Base-by-base conservation (phyloP, 1,140 invertebrate species). In the Thrips palmi region DNA sequence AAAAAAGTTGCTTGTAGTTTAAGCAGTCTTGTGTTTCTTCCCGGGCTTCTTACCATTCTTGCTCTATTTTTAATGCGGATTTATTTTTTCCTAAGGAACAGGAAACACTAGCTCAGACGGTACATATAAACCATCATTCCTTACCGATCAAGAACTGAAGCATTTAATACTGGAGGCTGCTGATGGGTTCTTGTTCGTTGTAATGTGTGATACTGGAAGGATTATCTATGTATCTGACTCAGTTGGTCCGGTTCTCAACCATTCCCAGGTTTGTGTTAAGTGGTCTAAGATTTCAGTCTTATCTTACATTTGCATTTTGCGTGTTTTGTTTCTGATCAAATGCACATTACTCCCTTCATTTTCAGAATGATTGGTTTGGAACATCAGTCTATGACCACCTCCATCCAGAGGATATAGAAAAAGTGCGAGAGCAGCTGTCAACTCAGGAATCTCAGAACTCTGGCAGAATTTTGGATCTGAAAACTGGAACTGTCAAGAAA, bases 191-290 rank as follows among this genome's bases (percentile, higher is more conserved):
- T 67, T 99, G 17, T 99, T 98, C 61, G 94, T 99, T 6, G 86
- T 97, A 0, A 87, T 88, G 46, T 99, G 94, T 65, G 94, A 98
- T 56, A 87, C 85, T 14, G 94, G 92, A 1, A 68, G 88, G 47
- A 77, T 99, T 31, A 91, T 98, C 47, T 99, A 98, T 54, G 93
- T 97, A 11, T 96, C 92, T 10, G 96, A 99, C 63, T 97, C 92
- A 25, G 86, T 99, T 45, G 84, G 85, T 36, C 91, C 93, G 6
- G 92, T 98, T 18, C 65, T 98, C n/a, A 93, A 96, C 58, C 88
- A 96, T 47, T 77, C 86, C 2, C 82, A 85, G 67, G 74, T 76
- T 60, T 46, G 32, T 33, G 24, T n/a, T 18, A n/a, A 23, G 11
- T 4, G 8, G 6, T 32, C 4, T 25, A 11, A 42, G 29, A 28